A percentile compares a stretch with the other conserved stretches of the same genome.
These are phyloP conservation scores for Catostylus mosaicus DNA, from an alignment of 30 jellyfish, hydroid and myxozoan genomes.

Conservation along the genomic window DNA sequence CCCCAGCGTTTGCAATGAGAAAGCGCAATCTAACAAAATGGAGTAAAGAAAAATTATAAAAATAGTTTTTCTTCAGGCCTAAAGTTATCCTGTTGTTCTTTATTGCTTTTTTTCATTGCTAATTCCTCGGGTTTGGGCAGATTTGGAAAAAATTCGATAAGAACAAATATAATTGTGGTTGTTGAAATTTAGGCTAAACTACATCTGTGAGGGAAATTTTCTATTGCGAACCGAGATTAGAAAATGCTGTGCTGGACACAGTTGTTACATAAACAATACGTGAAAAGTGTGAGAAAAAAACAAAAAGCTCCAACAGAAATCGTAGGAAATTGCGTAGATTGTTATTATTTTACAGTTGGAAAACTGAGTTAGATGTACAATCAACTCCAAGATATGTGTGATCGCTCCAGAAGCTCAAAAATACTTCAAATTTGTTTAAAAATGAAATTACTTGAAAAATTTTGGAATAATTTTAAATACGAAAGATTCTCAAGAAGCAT, in stretches of 20 bases:
- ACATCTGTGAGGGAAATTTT: not conserved
- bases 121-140: not conserved
- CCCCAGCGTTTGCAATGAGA: no score
- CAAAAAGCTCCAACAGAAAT: not conserved
- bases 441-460: no score
- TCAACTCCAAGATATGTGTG: conserved; percentile 2
- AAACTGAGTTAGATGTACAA: conserved; percentile 17
- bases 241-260: not conserved
- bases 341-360: conserved; percentile 53
- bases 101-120: not conserved
- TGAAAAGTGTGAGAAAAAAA: conserved; percentile 44
- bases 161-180: not conserved
- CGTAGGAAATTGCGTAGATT: conserved; percentile 24
- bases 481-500: no score
- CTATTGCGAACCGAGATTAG: not conserved
- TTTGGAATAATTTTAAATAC: no score
- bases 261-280: conserved; percentile 9
- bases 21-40: no score
- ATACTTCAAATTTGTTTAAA: no score
- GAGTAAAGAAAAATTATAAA: no score
- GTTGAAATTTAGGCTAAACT: not conserved
- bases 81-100: not conserved
- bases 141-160: not conserved
- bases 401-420: no score
- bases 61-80: not conserved